Base-by-base conservation (phyloP, 2,113 vertebrate species). In the Vulpes lagopus region DNA sequence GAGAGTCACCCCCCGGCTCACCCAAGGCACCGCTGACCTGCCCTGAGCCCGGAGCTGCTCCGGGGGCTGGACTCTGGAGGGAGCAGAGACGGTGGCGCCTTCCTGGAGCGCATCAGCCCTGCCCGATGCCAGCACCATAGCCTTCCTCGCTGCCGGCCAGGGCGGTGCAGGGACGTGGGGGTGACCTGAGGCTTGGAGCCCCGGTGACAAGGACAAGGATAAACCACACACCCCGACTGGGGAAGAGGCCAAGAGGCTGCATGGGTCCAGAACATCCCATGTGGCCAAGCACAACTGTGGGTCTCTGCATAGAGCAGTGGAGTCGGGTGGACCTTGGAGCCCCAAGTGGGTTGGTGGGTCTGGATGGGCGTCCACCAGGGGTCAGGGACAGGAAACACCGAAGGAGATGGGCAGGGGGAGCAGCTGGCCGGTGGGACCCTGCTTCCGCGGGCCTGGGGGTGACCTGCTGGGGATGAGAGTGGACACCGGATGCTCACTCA, bases 1-100 rank as follows among this genome's bases (percentile, higher is more conserved):
- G 35, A 27, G 22, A 59, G 3, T 17, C 1, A 1, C 5, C 7
- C 11, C 4, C 35, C 11, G 0, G 0, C 5, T 2, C 19, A 9
- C 80, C 5, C 1, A 27, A 4, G 19, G 53, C 3, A 5, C 43
- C 38, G 2, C 0, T 9, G 65, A 25, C 19, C 12, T 4, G 53
- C 8, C 51, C 79, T 8, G 20, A 17, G 19, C 64, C 78, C 0
- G 5, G 57, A 30, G 38, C 32, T 43, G 5, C 67, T 57, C 12
- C 15, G 10, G 27, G 25, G 12, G 5, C 59, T 76, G 86, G 43
- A 43, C 7, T 43, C 43, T 1, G 43, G 43, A 43, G 43, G 43
- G 43, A 43, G 43, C 43, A 43, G 43, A 43, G 43, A 43, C 1
- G 43, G 43, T 43, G 43, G 43, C 43, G 7, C 6, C 43, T 43